phyloP scores from a whole-genome alignment of 2,888 invertebrate genomes.

The Chrysolina haemoptera region DNA sequence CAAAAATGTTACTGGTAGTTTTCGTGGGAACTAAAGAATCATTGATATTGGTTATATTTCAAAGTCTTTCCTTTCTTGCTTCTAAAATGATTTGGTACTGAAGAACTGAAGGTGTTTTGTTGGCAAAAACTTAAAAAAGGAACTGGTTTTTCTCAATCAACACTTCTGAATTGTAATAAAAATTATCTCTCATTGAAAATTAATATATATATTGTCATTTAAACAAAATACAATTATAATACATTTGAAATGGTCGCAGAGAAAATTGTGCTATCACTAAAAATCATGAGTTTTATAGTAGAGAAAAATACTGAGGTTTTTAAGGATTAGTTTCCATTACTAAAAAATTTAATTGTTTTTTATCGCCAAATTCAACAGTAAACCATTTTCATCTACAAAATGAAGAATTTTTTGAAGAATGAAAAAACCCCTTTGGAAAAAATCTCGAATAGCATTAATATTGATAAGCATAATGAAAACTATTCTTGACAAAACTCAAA shows the following conservation, averaged over 20 bases:
- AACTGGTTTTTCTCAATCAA: neutral
- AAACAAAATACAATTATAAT: neutral
- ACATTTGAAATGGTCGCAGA: neutral
- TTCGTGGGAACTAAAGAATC: neutral
- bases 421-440: no score
- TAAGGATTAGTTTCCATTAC: neutral
- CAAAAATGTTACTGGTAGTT: neutral
- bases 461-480: conserved; percentile 13
- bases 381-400: no score
- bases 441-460: neutral
- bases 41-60: no score
- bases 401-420: no score
- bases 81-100: no score
- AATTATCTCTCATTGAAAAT: neutral
- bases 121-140: neutral
- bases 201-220: neutral
- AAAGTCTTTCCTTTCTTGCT: no score
- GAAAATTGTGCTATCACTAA: neutral
- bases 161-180: neutral
- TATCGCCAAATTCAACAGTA: no score
- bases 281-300: neutral
- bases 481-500: conserved; percentile 14
- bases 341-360: no score
- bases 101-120: no score
- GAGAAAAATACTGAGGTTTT: neutral